A percentile compares a stretch with the other conserved stretches of the same genome.
Conservation (phyloP, 2,888 invertebrate genomes). For the Trichopria drosophilae region DNA sequence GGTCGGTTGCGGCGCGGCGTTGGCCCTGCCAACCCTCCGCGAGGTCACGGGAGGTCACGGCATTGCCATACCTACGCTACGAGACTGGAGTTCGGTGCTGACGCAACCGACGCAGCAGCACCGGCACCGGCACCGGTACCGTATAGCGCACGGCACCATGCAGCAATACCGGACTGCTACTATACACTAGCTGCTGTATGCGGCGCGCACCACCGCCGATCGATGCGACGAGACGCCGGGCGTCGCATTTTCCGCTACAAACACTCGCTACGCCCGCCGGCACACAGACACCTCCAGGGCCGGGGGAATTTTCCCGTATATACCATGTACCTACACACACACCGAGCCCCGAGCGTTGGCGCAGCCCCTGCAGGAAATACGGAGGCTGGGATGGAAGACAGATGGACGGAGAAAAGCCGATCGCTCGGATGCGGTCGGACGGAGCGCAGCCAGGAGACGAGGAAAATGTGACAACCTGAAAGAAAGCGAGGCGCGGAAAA, state of each 20-base stretch:
- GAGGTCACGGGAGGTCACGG: constrained; percentile 46
- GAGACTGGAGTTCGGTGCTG: constrained; percentile 15
- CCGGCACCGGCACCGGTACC: constrained; percentile 33
- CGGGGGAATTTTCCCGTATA: too few species aligned
- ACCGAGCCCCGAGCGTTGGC: background rate
- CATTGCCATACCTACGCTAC: constrained; percentile 40
- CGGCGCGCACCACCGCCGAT: too few species aligned
- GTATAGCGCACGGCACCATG: constrained; percentile 18
- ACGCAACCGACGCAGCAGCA: constrained; percentile 23
- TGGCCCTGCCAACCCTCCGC: constrained; percentile 28
- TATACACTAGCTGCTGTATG: too few species aligned
- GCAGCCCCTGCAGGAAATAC: constrained; percentile 39
- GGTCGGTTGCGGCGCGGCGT: constrained; percentile 30
- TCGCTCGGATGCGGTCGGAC: too few species aligned
- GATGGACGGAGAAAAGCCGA: too few species aligned
- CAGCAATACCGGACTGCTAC: too few species aligned
- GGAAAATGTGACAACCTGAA: too few species aligned
- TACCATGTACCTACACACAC: constrained; percentile 6
- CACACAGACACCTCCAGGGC: constrained; percentile 24
- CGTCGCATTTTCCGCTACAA: constrained; percentile 52
- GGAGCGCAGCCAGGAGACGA: too few species aligned
- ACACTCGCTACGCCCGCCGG: constrained; percentile 37
- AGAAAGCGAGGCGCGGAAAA: too few species aligned
- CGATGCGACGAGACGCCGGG: constrained; percentile 59
- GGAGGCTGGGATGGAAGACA: too few species aligned